These are phyloP conservation scores for Myocastor coypus DNA, from an alignment of 2,113 vertebrate species.

Conservation along the genomic window DNA sequence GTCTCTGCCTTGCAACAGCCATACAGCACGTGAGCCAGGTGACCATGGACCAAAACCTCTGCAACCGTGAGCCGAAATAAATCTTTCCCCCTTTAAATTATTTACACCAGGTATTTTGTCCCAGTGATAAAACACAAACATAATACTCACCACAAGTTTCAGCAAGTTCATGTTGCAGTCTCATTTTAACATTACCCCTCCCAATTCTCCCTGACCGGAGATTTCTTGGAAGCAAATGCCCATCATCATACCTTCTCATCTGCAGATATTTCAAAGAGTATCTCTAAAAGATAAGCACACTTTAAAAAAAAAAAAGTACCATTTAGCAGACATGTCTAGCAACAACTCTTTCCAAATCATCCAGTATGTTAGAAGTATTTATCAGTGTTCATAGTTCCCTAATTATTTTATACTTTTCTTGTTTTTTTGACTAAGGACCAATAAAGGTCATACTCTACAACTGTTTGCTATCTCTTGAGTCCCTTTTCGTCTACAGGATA, in stretches of 20 bases:
- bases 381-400: background rate
- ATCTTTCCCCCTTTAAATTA: background rate
- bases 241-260: background rate
- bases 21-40: background rate
- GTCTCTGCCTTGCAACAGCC: background rate
- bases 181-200: background rate
- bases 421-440: background rate
- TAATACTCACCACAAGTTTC: background rate
- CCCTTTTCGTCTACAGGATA: background rate
- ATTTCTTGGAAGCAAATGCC: background rate
- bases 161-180: background rate
- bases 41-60: background rate
- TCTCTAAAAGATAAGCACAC: background rate
- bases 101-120: background rate
- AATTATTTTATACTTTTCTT: background rate
- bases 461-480: background rate
- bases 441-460: background rate
- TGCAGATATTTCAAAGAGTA: background rate
- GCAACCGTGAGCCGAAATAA: background rate
- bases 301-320: background rate
- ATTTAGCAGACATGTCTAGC: background rate
- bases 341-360: conserved; percentile 16
- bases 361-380: background rate
- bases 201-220: background rate
- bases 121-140: background rate